A percentile compares a stretch with the other conserved stretches of the same genome.
phyloP scores from a whole-genome alignment of 2,888 invertebrate genomes.

The Hydropsyche betteni region DNA sequence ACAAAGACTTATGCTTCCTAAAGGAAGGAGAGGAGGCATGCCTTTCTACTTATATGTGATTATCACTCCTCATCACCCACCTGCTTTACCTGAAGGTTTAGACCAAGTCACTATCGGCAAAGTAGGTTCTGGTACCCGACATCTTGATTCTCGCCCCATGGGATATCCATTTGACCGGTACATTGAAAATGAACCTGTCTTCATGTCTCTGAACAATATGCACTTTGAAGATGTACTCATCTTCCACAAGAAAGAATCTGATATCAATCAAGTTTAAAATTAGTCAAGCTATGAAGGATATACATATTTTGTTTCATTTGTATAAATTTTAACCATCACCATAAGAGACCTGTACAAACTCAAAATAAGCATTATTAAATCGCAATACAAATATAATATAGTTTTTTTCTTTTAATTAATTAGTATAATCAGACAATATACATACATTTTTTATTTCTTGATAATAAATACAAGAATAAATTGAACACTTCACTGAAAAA shows the following conservation, averaged over 20 bases:
- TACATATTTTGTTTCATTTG: not conserved
- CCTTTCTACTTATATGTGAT: constrained; percentile 70
- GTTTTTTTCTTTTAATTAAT: too few relatives aligned
- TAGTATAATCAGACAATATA: too few relatives aligned
- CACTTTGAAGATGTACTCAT: constrained; percentile 64
- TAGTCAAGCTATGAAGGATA: not conserved
- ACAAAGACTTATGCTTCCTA: constrained; percentile 71
- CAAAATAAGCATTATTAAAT: too few relatives aligned
- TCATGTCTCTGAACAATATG: constrained; percentile 61
- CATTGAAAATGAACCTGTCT: constrained; percentile 58
- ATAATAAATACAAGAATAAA: too few relatives aligned
- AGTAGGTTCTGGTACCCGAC: constrained; percentile 62
- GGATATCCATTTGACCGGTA: constrained; percentile 69
- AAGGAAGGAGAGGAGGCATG: constrained; percentile 70
- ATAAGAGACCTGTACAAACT: not conserved
- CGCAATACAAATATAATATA: too few relatives aligned
- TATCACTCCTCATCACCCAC: constrained; percentile 65
- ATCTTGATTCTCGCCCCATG: constrained; percentile 62
- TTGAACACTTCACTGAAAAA: too few relatives aligned
- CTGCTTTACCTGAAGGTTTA: constrained; percentile 56
- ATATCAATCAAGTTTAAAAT: constrained; percentile 39
- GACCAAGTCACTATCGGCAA: constrained; percentile 55
- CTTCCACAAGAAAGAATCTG: constrained; percentile 61
- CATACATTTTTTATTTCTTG: too few relatives aligned
- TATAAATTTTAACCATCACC: too few relatives aligned